Percentiles rank a stretch among this genome's conserved stretches.
Conservation (phyloP, 1,140 invertebrate genomes). For the Psilanteris sp. region DNA sequence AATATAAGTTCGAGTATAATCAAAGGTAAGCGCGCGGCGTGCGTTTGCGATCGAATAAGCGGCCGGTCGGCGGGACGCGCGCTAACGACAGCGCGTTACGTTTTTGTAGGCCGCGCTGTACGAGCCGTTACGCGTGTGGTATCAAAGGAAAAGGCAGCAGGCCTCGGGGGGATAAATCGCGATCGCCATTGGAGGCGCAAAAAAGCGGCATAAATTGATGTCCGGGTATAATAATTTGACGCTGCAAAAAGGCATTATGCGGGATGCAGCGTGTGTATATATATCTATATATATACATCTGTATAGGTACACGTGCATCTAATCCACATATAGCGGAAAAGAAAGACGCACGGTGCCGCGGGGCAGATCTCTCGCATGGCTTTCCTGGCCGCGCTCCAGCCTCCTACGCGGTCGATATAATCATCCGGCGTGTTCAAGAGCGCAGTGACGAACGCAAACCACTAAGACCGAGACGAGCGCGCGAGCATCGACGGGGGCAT, state of each 20-base stretch:
- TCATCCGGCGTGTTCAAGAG: constrained; percentile 69
- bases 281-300: no score
- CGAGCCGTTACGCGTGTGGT: no score
- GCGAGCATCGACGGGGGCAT: constrained; percentile 21
- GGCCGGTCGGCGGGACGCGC: no score
- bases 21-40: no score
- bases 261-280: constrained; percentile 11
- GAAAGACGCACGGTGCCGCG: constrained; percentile 27
- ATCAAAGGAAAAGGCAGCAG: background rate
- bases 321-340: constrained; percentile 28
- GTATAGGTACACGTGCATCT: constrained; percentile 36
- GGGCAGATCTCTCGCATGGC: constrained; percentile 37
- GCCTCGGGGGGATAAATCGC: constrained; percentile 1
- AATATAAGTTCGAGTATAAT: no score
- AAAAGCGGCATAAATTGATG: constrained; percentile 37
- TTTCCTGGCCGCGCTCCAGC: constrained; percentile 73
- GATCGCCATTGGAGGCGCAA: constrained; percentile 13
- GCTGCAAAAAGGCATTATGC: constrained; percentile 33
- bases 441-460: constrained; percentile 37
- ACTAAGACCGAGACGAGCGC: constrained; percentile 46
- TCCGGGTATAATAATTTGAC: constrained; percentile 42
- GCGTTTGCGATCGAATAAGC: no score
- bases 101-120: no score
- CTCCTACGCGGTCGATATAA: constrained; percentile 77
- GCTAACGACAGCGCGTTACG: no score